A percentile compares a stretch with the other conserved stretches of the same genome.
Evolutionary conservation across 2,888 invertebrate species (phyloP).

Genomic region (Andrena minutula): DNA sequence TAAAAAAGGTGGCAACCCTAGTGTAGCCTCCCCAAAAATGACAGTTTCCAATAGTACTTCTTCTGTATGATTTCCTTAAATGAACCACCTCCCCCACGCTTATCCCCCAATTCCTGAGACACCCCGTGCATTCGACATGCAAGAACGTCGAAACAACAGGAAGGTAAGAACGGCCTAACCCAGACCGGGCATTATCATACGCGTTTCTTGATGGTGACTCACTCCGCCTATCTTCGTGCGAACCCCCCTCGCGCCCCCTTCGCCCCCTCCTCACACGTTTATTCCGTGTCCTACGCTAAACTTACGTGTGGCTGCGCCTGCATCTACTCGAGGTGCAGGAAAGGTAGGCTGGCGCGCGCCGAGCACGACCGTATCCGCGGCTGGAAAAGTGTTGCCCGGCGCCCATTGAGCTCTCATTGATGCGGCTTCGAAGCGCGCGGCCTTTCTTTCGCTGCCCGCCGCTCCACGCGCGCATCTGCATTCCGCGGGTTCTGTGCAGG

Average conservation of each 20-base stretch:
- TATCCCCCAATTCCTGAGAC: too few relatives aligned
- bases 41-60: too few relatives aligned
- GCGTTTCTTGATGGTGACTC: constrained; percentile 67
- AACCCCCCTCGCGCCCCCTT: not conserved
- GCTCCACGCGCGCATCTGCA: constrained; percentile 59
- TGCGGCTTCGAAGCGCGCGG: constrained; percentile 48
- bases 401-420: constrained; percentile 77
- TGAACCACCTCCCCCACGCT: too few relatives aligned
- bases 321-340: constrained; percentile 57
- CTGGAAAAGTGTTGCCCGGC: constrained; percentile 74
- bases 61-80: too few relatives aligned
- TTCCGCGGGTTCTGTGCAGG: constrained; percentile 60
- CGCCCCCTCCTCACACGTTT: not conserved
- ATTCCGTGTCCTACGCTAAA: constrained; percentile 47
- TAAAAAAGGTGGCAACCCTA: too few relatives aligned
- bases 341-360: constrained; percentile 66
- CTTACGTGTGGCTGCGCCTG: constrained; percentile 57
- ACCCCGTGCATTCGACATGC: too few relatives aligned
- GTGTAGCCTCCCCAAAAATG: too few relatives aligned
- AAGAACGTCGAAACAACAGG: too few relatives aligned
- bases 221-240: constrained; percentile 52
- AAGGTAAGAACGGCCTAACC: constrained; percentile 11
- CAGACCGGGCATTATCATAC: constrained; percentile 47
- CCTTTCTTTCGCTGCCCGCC: constrained; percentile 63
- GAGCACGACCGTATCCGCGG: constrained; percentile 37